Evolutionary conservation across 2,797 vertebrate species (phyloP).

Genomic region (Chrysolophus pictus): DNA sequence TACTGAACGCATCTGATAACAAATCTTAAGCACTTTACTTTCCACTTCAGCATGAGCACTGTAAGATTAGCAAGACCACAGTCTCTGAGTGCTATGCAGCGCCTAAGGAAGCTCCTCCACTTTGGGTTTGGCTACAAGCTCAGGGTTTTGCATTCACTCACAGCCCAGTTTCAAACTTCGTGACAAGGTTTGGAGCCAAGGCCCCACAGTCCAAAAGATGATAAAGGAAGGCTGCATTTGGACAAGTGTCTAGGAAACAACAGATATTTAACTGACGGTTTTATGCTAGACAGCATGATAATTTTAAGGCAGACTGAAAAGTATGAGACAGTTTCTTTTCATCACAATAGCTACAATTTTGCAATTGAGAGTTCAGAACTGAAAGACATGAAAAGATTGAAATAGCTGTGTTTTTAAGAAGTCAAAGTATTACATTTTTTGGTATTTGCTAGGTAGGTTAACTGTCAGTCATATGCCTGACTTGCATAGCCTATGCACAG

Average conservation of each 20-base stretch:
- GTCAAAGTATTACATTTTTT: background rate
- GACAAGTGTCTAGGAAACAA: background rate
- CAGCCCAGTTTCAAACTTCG: background rate
- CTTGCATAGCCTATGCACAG: background rate
- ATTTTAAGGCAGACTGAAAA: background rate
- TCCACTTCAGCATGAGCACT: background rate
- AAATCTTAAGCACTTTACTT: background rate
- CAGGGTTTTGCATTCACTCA: slow-evolving; percentile 45
- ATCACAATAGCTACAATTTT: slow-evolving; percentile 11
- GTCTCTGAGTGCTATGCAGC: background rate
- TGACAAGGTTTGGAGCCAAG: slow-evolving; percentile 30
- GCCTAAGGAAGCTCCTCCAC: background rate
- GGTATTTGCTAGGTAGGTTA: background rate
- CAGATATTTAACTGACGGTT: background rate
- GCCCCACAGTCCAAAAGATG: background rate
- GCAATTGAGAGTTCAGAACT: background rate
- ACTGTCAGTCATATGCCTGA: background rate
- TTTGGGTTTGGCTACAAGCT: slow-evolving; percentile 15
- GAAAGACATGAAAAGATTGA: background rate
- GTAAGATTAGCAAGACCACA: background rate
- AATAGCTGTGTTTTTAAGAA: background rate
- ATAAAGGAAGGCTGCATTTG: background rate
- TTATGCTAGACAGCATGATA: background rate
- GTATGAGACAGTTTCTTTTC: background rate
- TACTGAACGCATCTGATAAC: background rate